Conservation (phyloP, 2,888 invertebrate genomes). For the Prenolepis imparis region DNA sequence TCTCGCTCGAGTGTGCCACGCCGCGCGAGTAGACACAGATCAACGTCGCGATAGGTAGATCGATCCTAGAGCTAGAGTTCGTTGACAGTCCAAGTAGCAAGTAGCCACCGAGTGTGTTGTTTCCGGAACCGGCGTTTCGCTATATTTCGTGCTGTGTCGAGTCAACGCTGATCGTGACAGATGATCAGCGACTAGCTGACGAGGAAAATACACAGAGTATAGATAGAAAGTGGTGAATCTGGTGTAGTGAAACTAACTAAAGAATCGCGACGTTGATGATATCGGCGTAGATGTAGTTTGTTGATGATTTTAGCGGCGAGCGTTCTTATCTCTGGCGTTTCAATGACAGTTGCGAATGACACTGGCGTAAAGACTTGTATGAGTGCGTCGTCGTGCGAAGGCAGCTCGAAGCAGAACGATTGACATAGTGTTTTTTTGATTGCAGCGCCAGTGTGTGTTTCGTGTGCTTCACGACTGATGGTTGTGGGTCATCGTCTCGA, state of each 20-base stretch:
- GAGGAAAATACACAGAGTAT: neutral
- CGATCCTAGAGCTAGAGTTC: slow-evolving; percentile 20
- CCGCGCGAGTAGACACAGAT: slow-evolving; percentile 35
- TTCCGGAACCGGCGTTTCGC: neutral
- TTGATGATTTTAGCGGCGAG: slow-evolving; percentile 48
- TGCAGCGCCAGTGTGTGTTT: neutral
- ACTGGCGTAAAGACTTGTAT: slow-evolving; percentile 29
- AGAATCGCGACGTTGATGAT: slow-evolving; percentile 12
- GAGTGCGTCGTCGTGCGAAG: slow-evolving; percentile 16
- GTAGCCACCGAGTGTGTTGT: slow-evolving; percentile 8
- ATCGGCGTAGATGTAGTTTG: slow-evolving; percentile 4
- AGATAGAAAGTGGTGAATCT: slow-evolving; percentile 21
- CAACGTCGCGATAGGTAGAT: slow-evolving; percentile 13
- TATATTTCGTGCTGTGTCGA: slow-evolving; percentile 13
- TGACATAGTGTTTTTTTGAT: slow-evolving; percentile 29
- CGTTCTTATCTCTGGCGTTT: slow-evolving; percentile 38
- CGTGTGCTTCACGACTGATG: slow-evolving; percentile 6
- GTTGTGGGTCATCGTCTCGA: slow-evolving; percentile 12
- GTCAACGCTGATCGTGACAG: slow-evolving; percentile 22
- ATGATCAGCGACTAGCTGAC: slow-evolving; percentile 13
- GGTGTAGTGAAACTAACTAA: slow-evolving; percentile 34
- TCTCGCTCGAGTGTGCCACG: slow-evolving; percentile 64
- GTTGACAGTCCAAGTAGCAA: slow-evolving; percentile 37
- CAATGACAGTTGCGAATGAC: slow-evolving; percentile 55
- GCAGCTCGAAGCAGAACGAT: neutral